Conservation (phyloP, 2,888 invertebrate species). For the Endomychus coccineus region DNA sequence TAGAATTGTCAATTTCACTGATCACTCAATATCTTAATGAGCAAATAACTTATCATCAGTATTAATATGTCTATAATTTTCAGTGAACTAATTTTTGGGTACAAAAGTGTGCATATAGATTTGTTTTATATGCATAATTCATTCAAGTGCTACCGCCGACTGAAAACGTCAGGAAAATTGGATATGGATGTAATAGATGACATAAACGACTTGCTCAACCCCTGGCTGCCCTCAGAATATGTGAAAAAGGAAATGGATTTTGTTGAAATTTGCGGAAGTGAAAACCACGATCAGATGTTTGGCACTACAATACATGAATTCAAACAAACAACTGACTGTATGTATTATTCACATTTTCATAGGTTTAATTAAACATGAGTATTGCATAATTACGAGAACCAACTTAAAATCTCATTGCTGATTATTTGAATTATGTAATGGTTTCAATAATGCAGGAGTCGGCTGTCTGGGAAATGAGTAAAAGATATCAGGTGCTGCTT, state of each 20-base stretch:
- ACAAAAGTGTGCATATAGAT: slow-evolving; percentile 62
- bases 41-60: slow-evolving; percentile 36
- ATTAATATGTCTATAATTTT: slow-evolving; percentile 16
- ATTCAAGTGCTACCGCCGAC: slow-evolving; percentile 61
- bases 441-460: too few relatives aligned
- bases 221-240: slow-evolving; percentile 36
- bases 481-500: too few relatives aligned
- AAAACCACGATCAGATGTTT: slow-evolving; percentile 31
- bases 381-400: background rate
- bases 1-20: too few relatives aligned
- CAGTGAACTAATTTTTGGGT: slow-evolving; percentile 87
- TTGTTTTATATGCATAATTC: slow-evolving; percentile 33
- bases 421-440: too few relatives aligned
- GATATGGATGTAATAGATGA: slow-evolving; percentile 43
- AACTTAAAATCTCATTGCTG: slow-evolving; percentile 3
- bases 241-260: slow-evolving; percentile 28
- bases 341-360: background rate
- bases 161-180: slow-evolving; percentile 62
- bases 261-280: slow-evolving; percentile 23
- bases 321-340: slow-evolving; percentile 10
- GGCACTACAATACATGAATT: slow-evolving; percentile 31
- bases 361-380: slow-evolving; percentile 1
- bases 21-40: too few relatives aligned
- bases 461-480: too few relatives aligned
- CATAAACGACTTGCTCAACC: slow-evolving; percentile 28